Conservation (phyloP, 2,113 vertebrate genomes). For the Geococcyx californianus region DNA sequence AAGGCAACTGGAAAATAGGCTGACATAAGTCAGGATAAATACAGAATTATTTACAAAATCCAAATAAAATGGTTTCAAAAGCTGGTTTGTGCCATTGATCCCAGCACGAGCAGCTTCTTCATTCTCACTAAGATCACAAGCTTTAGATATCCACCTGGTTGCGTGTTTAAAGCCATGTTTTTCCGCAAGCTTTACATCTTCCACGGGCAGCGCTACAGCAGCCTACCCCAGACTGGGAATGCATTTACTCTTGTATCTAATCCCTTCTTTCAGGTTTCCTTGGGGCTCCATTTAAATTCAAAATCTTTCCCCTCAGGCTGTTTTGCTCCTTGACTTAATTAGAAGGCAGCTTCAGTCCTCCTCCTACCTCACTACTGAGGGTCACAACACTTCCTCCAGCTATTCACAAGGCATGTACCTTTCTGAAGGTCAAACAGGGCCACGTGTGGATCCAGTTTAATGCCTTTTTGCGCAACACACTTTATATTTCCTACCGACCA, state of each 20-base stretch:
- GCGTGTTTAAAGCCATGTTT: neutral
- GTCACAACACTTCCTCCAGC: rapidly evolving
- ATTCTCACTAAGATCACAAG: neutral
- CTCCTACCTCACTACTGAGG: neutral
- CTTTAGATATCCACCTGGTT: neutral
- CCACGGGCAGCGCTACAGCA: neutral
- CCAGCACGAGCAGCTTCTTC: neutral
- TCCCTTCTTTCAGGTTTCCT: neutral
- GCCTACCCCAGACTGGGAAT: neutral
- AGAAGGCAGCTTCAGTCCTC: neutral
- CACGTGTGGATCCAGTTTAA: rapidly evolving
- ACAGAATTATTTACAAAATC: neutral
- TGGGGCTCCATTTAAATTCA: neutral
- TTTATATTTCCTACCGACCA: rapidly evolving
- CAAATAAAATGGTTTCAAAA: too few relatives aligned
- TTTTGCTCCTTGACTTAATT: neutral
- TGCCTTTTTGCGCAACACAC: neutral
- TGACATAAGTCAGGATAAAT: neutral
- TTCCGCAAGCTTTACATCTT: neutral
- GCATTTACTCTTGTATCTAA: neutral
- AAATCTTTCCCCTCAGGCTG: neutral
- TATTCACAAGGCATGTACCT: neutral
- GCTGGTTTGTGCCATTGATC: neutral
- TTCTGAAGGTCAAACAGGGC: neutral
- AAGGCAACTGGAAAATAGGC: neutral